Evolutionary conservation across 2,888 invertebrate genomes (phyloP).

Genomic region (Lampropteryx suffumata): DNA sequence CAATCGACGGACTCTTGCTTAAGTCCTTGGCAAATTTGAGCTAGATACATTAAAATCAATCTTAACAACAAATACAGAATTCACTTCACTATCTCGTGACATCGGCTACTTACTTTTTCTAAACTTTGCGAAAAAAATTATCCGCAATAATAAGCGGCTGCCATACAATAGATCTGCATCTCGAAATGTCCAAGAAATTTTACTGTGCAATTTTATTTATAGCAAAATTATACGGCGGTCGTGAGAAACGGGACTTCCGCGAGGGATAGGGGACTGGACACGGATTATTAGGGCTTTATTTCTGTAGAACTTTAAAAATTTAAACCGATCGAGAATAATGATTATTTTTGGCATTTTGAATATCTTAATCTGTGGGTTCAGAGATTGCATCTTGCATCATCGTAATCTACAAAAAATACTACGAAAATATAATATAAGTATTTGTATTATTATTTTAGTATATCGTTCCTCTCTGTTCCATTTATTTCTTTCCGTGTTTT

Average conservation of each 20-base stretch:
- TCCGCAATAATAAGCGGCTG: slow-evolving; percentile 29
- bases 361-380: background rate
- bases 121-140: slow-evolving; percentile 4
- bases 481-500: too few species aligned
- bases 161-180: slow-evolving; percentile 40
- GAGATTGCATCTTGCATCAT: background rate
- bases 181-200: slow-evolving; percentile 64
- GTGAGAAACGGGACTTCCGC: slow-evolving; percentile 61
- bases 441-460: too few species aligned
- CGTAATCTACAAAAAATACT: too few species aligned
- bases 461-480: too few species aligned
- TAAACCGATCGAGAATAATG: slow-evolving; percentile 38
- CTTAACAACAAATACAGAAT: too few species aligned
- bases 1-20: too few species aligned
- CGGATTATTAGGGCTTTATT: slow-evolving; percentile 30
- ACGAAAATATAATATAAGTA: too few species aligned
- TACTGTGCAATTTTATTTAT: slow-evolving; percentile 78
- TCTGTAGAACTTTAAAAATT: slow-evolving; percentile 40
- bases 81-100: background rate
- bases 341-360: slow-evolving; percentile 18
- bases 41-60: too few species aligned
- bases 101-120: slow-evolving; percentile 5
- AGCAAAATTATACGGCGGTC: slow-evolving; percentile 72
- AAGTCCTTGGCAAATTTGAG: too few species aligned
- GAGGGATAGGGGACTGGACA: slow-evolving; percentile 34